These are phyloP conservation scores for Psylliodes chrysocephalus DNA, from an alignment of 2,888 invertebrate genomes.

Conservation along the genomic window DNA sequence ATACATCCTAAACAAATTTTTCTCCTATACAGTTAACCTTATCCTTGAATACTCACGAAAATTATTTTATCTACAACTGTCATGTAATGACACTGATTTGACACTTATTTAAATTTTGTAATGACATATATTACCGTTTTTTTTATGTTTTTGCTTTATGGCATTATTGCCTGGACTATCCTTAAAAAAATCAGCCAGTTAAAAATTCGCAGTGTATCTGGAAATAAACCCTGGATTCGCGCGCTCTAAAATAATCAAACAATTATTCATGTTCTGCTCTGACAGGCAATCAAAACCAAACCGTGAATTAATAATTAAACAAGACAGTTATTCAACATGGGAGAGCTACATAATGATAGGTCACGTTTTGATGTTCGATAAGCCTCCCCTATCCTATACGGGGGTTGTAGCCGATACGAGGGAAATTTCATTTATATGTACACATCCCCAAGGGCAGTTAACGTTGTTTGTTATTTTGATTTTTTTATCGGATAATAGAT, in stretches of 20 bases:
- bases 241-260: constrained; percentile 43
- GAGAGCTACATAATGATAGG: constrained; percentile 55
- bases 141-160: too few relatives aligned
- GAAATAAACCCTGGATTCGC: constrained; percentile 30
- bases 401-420: constrained; percentile 42
- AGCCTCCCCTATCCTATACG: constrained; percentile 49
- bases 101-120: too few relatives aligned
- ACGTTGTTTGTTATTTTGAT: neutral
- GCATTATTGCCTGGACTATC: neutral
- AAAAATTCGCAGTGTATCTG: constrained; percentile 31
- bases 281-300: constrained; percentile 46
- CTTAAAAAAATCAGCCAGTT: constrained; percentile 12
- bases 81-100: too few relatives aligned
- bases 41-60: too few relatives aligned
- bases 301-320: constrained; percentile 49
- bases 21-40: too few relatives aligned
- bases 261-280: constrained; percentile 42
- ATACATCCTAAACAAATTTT: too few relatives aligned
- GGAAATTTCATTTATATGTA: neutral
- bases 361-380: constrained; percentile 58
- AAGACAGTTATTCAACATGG: constrained; percentile 45
- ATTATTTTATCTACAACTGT: too few relatives aligned
- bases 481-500: too few relatives aligned
- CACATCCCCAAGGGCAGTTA: too few relatives aligned
- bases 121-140: too few relatives aligned